Percentiles rank a stretch among this genome's conserved stretches.
phyloP scores from a whole-genome alignment of 2,888 invertebrate species.

The Tenthredo notha region DNA sequence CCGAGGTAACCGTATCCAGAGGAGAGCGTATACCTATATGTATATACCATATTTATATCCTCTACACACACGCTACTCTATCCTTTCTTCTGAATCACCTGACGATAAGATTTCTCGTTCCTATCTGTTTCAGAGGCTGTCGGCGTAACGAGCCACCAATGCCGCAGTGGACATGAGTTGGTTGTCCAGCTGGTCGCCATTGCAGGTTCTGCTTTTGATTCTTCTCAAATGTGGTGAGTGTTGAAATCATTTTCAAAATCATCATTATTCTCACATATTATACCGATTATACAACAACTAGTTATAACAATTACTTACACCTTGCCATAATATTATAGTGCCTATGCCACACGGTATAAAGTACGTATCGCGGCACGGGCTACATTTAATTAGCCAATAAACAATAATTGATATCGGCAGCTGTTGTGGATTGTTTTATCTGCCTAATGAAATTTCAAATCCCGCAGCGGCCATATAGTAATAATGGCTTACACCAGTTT shows the following conservation, averaged over 20 bases:
- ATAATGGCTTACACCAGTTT: not conserved
- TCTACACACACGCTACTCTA: too few species aligned
- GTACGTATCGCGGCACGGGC: not conserved
- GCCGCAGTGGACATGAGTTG: constrained; percentile 76
- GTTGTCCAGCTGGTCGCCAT: constrained; percentile 73
- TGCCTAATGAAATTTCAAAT: not conserved
- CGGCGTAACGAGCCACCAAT: constrained; percentile 68
- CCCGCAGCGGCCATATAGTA: not conserved
- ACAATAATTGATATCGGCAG: not conserved
- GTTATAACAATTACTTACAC: not conserved
- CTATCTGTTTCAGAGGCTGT: constrained; percentile 61
- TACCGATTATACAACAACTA: not conserved
- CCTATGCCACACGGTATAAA: not conserved
- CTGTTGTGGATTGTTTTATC: not conserved
- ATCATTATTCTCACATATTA: not conserved
- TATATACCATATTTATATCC: too few species aligned
- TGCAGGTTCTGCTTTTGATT: constrained; percentile 74
- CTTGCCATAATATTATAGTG: not conserved
- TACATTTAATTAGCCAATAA: not conserved
- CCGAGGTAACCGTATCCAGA: not conserved
- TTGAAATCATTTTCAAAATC: not conserved
- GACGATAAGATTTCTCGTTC: not conserved
- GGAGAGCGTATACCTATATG: not conserved
- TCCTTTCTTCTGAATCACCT: not conserved
- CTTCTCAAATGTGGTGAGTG: constrained; percentile 73